A percentile compares a stretch with the other conserved stretches of the same genome.
Conservation (phyloP, 2,888 invertebrate genomes). For the Alitta virens region DNA sequence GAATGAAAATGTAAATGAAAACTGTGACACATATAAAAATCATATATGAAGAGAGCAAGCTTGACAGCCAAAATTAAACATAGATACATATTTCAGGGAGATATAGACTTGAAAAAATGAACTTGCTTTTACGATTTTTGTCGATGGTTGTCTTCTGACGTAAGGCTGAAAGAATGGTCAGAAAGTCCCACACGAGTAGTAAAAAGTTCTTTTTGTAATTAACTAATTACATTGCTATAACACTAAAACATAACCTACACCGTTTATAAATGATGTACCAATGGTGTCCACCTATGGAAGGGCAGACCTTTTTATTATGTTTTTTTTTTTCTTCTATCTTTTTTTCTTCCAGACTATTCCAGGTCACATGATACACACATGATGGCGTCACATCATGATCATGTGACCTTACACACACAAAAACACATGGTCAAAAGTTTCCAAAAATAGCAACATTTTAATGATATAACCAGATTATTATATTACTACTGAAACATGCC, state of each 20-base stretch:
- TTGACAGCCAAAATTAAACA: not conserved
- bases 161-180: slow-evolving; percentile 1
- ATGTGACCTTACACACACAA: not conserved
- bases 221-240: no score
- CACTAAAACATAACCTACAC: not conserved
- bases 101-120: not conserved
- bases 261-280: not conserved
- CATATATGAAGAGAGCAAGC: no score
- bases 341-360: no score
- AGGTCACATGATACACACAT: slow-evolving; percentile 1
- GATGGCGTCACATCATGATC: slow-evolving; percentile 1
- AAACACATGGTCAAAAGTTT: no score
- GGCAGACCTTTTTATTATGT: no score
- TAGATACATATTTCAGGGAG: not conserved
- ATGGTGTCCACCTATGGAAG: no score
- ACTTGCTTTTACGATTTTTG: slow-evolving; percentile 2
- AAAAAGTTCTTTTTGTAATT: no score
- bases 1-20: no score
- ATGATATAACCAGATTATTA: not conserved
- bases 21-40: no score
- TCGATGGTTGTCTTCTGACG: not conserved
- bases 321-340: no score
- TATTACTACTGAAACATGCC: not conserved
- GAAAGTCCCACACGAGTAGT: not conserved
- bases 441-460: not conserved